Conservation (phyloP, 2,113 vertebrate species). For the Trogon surrucura region DNA sequence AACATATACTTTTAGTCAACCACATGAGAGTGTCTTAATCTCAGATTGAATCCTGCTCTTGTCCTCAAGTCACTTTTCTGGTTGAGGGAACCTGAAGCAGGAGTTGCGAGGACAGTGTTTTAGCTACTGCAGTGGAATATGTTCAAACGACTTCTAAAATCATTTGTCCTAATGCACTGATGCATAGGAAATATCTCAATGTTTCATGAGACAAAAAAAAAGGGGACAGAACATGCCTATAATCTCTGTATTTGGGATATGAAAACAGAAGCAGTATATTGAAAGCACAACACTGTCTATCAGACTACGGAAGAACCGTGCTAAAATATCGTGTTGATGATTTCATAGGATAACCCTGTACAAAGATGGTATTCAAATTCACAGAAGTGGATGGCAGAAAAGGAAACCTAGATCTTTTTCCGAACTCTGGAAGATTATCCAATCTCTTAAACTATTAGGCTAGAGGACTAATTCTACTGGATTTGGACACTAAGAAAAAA, state of each 20-base stretch:
- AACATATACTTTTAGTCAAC: background rate
- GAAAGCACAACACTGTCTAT: background rate
- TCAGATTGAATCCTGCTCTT: background rate
- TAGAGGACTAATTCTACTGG: background rate
- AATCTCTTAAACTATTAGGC: background rate
- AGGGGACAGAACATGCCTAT: background rate
- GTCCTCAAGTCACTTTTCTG: background rate
- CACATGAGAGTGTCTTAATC: background rate
- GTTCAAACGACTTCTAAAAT: background rate
- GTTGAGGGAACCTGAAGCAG: background rate
- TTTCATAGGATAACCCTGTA: background rate
- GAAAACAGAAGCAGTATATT: background rate
- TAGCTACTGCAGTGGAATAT: background rate
- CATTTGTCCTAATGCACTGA: background rate
- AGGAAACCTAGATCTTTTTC: background rate
- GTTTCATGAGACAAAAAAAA: background rate
- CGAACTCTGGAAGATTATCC: background rate
- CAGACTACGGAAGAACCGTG: background rate
- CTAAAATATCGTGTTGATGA: background rate
- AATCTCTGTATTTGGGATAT: background rate
- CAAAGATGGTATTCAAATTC: background rate
- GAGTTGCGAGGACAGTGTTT: background rate
- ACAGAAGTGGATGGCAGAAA: background rate
- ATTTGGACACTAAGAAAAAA: background rate
- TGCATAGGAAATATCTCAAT: background rate